Evolutionary conservation across 2,113 vertebrate species (phyloP).

Genomic region (Corydoras sp.): DNA sequence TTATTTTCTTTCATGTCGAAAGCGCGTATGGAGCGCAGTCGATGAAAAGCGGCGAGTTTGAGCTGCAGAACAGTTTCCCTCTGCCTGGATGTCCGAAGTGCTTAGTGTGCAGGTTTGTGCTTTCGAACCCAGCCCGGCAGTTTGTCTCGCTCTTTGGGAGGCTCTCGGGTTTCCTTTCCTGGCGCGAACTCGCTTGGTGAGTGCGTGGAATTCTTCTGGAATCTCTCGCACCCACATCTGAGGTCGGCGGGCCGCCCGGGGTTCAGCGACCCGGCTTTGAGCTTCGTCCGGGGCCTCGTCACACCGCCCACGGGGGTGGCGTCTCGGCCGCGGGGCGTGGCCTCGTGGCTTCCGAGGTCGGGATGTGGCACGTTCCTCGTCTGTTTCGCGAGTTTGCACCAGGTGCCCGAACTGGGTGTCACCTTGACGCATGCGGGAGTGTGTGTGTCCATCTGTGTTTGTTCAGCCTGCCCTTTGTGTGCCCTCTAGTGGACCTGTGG

Average conservation of each 20-base stretch:
- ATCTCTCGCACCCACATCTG: neutral
- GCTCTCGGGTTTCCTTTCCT: neutral
- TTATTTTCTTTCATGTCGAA: no score
- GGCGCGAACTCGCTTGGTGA: neutral
- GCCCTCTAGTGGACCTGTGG: neutral
- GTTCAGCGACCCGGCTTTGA: no score
- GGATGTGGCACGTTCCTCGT: neutral
- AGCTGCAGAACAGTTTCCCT: no score
- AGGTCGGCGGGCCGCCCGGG: no score
- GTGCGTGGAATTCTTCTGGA: neutral
- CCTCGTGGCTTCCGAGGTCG: neutral
- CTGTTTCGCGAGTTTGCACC: neutral
- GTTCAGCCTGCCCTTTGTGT: no score
- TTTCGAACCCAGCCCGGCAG: neutral
- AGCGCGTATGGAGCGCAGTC: no score
- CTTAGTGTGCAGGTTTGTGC: no score
- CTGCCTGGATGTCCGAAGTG: no score
- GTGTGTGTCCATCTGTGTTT: no score
- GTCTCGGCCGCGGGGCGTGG: neutral
- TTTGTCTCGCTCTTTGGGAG: neutral
- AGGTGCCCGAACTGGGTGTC: neutral
- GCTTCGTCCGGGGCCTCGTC: no score
- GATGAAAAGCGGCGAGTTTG: no score
- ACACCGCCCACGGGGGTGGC: neutral
- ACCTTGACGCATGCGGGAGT: no score